Evolutionary conservation across 2,888 invertebrate genomes (phyloP).

Genomic region (Ischnus inquisitorius): DNA sequence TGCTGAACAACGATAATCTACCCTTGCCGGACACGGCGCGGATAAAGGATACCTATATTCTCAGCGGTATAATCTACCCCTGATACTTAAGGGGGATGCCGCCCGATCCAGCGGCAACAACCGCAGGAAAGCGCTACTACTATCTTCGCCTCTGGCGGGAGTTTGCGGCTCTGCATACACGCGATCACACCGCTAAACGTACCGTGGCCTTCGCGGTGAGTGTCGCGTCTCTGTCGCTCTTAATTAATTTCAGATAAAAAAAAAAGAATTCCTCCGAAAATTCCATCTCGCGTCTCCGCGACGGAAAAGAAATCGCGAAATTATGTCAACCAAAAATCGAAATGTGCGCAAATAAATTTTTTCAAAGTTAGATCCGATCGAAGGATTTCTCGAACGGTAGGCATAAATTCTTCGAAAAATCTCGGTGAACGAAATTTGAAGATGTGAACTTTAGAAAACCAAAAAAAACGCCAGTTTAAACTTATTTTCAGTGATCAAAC

Average conservation of each 20-base stretch:
- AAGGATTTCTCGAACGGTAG: too few species aligned
- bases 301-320: background rate
- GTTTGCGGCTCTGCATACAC: constrained; percentile 72
- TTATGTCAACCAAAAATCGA: constrained; percentile 9
- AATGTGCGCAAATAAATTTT: too few species aligned
- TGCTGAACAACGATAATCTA: constrained; percentile 56
- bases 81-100: constrained; percentile 64
- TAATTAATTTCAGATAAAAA: constrained; percentile 10
- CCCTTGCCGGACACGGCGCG: constrained; percentile 5
- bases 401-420: background rate
- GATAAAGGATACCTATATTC: constrained; percentile 21
- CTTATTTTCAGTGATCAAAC: background rate
- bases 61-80: constrained; percentile 20
- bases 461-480: background rate
- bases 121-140: constrained; percentile 72
- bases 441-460: background rate
- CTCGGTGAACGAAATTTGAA: background rate
- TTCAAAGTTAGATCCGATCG: too few species aligned
- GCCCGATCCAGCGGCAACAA: constrained; percentile 50
- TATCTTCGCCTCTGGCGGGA: constrained; percentile 80
- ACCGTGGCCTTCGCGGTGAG: constrained; percentile 67
- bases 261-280: background rate
- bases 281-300: background rate
- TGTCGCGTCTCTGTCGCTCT: constrained; percentile 42
- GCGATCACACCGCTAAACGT: constrained; percentile 59